These are phyloP conservation scores for Aphidius ervi DNA, from an alignment of 1,140 invertebrate genomes.

Conservation along the genomic window DNA sequence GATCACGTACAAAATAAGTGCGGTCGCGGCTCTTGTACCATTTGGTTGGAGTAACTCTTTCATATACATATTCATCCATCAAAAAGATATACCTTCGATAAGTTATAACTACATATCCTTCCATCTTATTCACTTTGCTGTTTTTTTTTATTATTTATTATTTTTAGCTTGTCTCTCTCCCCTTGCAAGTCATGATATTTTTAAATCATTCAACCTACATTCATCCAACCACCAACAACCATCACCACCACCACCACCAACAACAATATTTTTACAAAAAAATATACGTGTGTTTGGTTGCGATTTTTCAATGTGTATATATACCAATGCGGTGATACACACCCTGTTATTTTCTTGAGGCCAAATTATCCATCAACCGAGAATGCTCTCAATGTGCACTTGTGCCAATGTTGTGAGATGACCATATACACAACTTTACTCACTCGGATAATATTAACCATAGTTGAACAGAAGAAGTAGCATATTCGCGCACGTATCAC, in stretches of 20 bases:
- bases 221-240: too few species aligned
- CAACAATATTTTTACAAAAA: background rate
- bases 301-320: background rate
- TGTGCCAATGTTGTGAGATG: constrained; percentile 20
- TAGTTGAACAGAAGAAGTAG: constrained; percentile 48
- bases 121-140: background rate
- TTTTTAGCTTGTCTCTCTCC: background rate
- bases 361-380: constrained; percentile 45
- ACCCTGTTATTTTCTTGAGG: constrained; percentile 52
- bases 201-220: too few species aligned
- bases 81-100: constrained; percentile 14
- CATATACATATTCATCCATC: background rate
- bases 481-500: constrained; percentile 48
- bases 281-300: constrained; percentile 15
- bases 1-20: constrained; percentile 21
- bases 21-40: constrained; percentile 9
- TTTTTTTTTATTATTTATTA: background rate
- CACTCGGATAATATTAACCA: constrained; percentile 21
- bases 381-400: constrained; percentile 43
- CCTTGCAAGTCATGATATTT: background rate
- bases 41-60: background rate
- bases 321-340: constrained; percentile 31
- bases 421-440: constrained; percentile 8
- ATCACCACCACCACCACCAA: constrained; percentile 2
- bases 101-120: background rate